Conservation (phyloP, 1,140 invertebrate genomes). For the Leptinotarsa texana region DNA sequence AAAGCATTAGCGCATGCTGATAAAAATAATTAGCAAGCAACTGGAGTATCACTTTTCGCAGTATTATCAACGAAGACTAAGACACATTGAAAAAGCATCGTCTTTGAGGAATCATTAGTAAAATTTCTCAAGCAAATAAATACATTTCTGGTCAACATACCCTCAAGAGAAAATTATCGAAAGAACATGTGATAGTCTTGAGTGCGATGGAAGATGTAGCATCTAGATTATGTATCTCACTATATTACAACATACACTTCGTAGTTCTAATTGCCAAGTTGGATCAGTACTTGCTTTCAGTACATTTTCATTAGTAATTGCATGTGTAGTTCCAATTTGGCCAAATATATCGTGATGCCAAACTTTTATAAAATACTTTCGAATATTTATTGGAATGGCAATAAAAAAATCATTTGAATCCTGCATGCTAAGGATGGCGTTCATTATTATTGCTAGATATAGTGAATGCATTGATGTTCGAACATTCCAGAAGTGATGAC, state of each 20-base stretch:
- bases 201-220: neutral
- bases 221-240: neutral
- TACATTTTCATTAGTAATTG: too few species aligned
- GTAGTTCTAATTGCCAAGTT: too few species aligned
- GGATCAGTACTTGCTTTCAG: too few species aligned
- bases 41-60: neutral
- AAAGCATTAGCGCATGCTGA: neutral
- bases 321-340: too few species aligned
- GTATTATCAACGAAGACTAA: neutral
- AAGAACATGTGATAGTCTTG: neutral
- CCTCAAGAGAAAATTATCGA: neutral
- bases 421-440: too few species aligned
- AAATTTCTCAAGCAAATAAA: neutral
- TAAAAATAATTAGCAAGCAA: constrained; percentile 27
- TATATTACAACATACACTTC: neutral
- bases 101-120: neutral
- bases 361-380: too few species aligned
- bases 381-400: too few species aligned
- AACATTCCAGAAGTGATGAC: too few species aligned
- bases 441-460: too few species aligned
- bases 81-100: neutral
- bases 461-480: too few species aligned
- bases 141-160: neutral
- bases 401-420: too few species aligned
- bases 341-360: too few species aligned